Evolutionary conservation across 2,888 invertebrate genomes (phyloP).

Genomic region (Octodonta nipae): DNA sequence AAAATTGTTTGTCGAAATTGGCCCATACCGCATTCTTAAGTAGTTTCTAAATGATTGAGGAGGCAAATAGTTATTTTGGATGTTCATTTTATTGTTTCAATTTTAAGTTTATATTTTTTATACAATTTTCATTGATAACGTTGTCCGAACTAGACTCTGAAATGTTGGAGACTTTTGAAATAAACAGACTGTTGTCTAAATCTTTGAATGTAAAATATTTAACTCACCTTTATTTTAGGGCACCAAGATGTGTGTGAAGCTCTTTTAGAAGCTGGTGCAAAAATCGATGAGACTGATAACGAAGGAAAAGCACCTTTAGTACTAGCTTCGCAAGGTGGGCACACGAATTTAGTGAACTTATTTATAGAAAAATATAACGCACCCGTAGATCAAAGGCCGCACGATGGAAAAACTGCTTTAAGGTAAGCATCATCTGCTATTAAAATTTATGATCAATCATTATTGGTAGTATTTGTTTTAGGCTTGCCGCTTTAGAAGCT

Average conservation of each 20-base stretch:
- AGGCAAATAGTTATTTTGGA: no score
- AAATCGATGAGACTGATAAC: constrained; percentile 79
- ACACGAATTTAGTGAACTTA: constrained; percentile 51
- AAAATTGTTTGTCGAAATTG: no score
- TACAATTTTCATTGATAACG: no score
- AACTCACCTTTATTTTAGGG: constrained; percentile 44
- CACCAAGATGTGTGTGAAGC: constrained; percentile 73
- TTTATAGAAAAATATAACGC: constrained; percentile 63
- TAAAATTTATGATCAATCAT: no score
- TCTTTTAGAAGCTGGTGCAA: constrained; percentile 73
- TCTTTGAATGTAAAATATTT: no score
- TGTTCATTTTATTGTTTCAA: no score
- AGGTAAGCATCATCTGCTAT: no score
- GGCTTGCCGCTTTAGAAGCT: constrained; percentile 69
- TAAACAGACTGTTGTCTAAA: neutral
- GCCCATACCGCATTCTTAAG: no score
- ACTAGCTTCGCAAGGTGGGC: constrained; percentile 81
- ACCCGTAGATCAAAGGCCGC: constrained; percentile 72
- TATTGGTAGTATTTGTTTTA: constrained; percentile 27
- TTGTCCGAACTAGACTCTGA: no score
- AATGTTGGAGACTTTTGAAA: no score
- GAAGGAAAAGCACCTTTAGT: constrained; percentile 80
- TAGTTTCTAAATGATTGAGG: no score
- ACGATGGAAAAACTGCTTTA: constrained; percentile 80
- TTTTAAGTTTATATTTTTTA: no score